Conservation (phyloP, 2,113 vertebrate genomes). For the Cavia porcellus region DNA sequence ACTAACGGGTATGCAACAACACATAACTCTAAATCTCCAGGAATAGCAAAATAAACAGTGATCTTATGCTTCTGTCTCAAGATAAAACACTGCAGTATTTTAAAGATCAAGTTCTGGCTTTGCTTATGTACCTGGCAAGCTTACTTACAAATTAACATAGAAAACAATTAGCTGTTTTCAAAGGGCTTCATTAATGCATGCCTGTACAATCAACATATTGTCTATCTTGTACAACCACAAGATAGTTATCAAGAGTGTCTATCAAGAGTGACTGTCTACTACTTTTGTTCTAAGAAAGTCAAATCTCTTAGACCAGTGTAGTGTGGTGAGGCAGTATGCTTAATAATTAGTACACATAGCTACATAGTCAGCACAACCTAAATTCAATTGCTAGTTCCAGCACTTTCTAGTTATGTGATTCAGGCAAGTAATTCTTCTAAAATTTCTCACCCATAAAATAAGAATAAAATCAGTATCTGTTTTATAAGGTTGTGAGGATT, state of each 20-base stretch:
- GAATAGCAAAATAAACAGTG: not conserved
- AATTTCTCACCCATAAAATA: not conserved
- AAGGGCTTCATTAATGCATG: not conserved
- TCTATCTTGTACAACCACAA: not conserved
- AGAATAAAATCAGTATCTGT: constrained; percentile 24
- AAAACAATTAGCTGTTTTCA: constrained; percentile 33
- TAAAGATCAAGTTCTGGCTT: constrained; percentile 33
- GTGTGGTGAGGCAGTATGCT: not conserved
- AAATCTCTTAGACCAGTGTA: not conserved
- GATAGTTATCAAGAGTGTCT: too few species aligned
- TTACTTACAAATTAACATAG: constrained; percentile 2
- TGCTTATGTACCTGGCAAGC: not conserved
- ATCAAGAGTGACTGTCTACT: not conserved
- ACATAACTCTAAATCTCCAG: not conserved
- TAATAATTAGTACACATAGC: not conserved
- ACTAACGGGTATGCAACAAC: not conserved
- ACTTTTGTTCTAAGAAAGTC: not conserved
- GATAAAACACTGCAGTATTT: constrained; percentile 19
- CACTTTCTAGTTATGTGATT: not conserved
- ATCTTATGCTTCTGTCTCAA: not conserved
- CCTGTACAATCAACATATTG: not conserved
- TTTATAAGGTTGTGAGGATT: not conserved
- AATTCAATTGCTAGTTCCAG: not conserved
- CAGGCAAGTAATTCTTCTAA: not conserved
- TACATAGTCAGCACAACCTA: not conserved